Evolutionary conservation across 2,888 invertebrate species (phyloP).

Genomic region (Idaea aversata): DNA sequence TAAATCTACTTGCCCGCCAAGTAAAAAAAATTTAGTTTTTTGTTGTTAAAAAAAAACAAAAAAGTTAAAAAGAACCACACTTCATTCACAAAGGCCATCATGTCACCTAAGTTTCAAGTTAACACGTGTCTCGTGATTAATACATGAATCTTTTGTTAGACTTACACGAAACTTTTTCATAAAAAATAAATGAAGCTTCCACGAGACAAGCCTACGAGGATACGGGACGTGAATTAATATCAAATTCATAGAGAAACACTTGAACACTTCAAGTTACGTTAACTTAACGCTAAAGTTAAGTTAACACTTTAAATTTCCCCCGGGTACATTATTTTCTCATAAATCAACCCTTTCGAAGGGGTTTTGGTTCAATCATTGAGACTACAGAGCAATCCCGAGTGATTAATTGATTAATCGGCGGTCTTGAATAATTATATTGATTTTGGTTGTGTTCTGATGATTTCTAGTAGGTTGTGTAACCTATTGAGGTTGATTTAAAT

Average conservation of each 20-base stretch:
- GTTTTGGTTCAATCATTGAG: slow-evolving; percentile 56
- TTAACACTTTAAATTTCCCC: slow-evolving; percentile 59
- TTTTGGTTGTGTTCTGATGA: slow-evolving; percentile 31
- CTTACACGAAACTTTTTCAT: slow-evolving; percentile 7
- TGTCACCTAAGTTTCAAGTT: neutral
- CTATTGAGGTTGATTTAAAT: neutral
- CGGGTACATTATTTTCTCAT: slow-evolving; percentile 71
- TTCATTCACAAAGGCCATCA: neutral
- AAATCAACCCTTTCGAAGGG: slow-evolving; percentile 66
- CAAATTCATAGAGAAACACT: slow-evolving; percentile 35
- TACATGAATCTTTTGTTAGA: slow-evolving; percentile 5
- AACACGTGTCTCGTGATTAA: neutral
- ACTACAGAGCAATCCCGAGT: slow-evolving; percentile 59
- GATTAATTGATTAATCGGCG: slow-evolving; percentile 76
- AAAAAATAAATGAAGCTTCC: slow-evolving; percentile 8
- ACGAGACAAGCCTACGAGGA: slow-evolving; percentile 2
- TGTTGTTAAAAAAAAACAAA: too few species aligned
- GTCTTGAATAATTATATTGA: slow-evolving; percentile 70
- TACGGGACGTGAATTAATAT: slow-evolving; percentile 37
- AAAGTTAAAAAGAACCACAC: neutral
- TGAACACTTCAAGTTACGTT: slow-evolving; percentile 37
- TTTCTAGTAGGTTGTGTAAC: neutral
- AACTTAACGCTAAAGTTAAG: slow-evolving; percentile 5
- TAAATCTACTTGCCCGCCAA: too few species aligned
- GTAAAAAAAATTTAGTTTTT: too few species aligned